phyloP scores from a whole-genome alignment of 2,113 vertebrate genomes.

The Eublepharis macularius region DNA sequence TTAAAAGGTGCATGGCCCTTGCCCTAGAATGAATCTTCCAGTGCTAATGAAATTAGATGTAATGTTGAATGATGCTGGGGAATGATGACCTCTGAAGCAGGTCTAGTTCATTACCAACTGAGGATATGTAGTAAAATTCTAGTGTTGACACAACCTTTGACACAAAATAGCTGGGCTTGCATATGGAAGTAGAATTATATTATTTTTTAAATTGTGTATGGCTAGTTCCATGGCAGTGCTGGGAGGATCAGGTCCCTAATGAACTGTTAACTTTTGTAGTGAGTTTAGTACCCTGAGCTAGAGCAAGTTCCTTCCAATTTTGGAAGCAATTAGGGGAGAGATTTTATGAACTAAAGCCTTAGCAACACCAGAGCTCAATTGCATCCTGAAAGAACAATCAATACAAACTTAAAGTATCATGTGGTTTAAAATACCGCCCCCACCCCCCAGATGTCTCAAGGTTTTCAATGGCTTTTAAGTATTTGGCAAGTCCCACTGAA shows the following conservation, averaged over 20 bases:
- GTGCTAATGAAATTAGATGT: background rate
- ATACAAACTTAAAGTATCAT: slow-evolving; percentile 9
- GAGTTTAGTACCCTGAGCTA: background rate
- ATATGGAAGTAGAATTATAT: background rate
- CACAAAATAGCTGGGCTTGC: background rate
- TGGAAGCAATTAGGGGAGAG: background rate
- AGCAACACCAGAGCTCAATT: background rate
- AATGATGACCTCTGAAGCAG: background rate
- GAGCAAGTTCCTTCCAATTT: background rate
- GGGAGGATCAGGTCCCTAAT: background rate
- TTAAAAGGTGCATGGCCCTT: background rate
- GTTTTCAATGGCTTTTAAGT: slow-evolving; percentile 19
- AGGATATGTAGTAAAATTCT: background rate
- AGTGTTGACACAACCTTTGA: no score
- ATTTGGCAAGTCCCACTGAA: background rate
- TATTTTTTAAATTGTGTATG: background rate
- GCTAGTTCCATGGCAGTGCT: background rate
- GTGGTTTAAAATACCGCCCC: no score
- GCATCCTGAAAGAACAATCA: slow-evolving; percentile 22
- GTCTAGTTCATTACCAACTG: background rate
- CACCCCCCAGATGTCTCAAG: background rate
- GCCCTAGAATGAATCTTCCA: background rate
- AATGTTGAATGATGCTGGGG: background rate
- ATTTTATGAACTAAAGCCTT: slow-evolving; percentile 1
- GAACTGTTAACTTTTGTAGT: background rate